Evolutionary conservation across 1,140 invertebrate genomes (phyloP), one percentile per base, ranked within the genome.

Genomic region (Drosophila santomea): DNA sequence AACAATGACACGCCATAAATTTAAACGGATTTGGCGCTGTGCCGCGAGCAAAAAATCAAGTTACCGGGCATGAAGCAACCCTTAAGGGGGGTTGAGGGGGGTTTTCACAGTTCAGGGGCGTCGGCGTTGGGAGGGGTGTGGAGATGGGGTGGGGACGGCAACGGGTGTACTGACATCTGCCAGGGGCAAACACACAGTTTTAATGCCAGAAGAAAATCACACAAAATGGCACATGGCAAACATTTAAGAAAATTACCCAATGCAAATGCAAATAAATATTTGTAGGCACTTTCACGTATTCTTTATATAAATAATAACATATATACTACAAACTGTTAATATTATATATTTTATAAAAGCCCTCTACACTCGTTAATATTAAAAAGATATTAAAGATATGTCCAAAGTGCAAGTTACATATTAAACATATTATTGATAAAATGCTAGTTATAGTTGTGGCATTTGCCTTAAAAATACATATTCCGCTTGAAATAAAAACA

Each of bases 1-100:
- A 88, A 88, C 84, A 88, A 88, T 88, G 84, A 88, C 80, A 88
- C 84, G 77, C 80, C 84, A 88, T 88, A 88, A 88, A 88, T 88
- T 88, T 89, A 89, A 88, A 88, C 84, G 85, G 84, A 88, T 88
- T 88, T 88, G 74, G 57, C 69, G 44, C 58, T 78, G 69, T 68
- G 80, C 84, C 85, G 75, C 77, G 48, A 59, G 78, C 81, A 50
- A 59, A 45, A 45, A 45, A 23, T 44, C 17, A 43, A 15, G 55
- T 38, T 41, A 10, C 25, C 25, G 36, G 8, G 17, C 11, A 20
- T 55, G 41, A 36, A 55, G 50, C 68, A 58, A 76, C 73, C 73
- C 73, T 59, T 55, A 47, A 61, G 55, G n/a, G 1, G 25, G 28
- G 28, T 32, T 3, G 28, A 4, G 2, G 10, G 32, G 28, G 20